These are phyloP conservation scores for Crotophaga sulcirostris DNA, from an alignment of 2,113 vertebrate species.

Conservation along the genomic window DNA sequence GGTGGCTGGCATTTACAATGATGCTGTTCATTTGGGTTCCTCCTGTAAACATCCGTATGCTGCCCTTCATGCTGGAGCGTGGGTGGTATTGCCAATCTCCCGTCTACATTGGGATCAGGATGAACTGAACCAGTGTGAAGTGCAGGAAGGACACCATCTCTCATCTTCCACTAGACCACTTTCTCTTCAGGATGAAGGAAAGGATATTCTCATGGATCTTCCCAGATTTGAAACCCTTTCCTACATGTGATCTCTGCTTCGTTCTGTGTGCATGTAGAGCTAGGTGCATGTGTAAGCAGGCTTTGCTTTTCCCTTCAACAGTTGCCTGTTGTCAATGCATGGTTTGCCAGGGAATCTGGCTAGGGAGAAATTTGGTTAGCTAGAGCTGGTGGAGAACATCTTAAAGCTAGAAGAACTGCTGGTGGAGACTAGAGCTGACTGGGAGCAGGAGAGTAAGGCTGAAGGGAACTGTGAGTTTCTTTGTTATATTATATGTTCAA, in stretches of 20 bases:
- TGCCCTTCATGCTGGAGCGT: background rate
- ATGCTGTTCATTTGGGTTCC: slow-evolving; percentile 30
- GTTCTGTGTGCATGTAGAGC: background rate
- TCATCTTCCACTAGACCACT: background rate
- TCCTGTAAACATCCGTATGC: background rate
- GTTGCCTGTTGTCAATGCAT: background rate
- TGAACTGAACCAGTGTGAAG: background rate
- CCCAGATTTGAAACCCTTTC: background rate
- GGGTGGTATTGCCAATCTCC: background rate
- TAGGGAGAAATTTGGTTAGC: background rate
- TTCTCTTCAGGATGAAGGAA: background rate
- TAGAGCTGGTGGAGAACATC: background rate
- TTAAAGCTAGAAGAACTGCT: background rate
- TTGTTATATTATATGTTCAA: background rate
- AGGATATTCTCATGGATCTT: background rate
- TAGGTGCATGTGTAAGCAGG: background rate
- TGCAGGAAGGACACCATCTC: background rate
- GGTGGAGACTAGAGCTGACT: background rate
- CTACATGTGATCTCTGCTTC: background rate
- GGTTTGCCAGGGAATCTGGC: background rate
- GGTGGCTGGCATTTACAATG: slow-evolving; percentile 33
- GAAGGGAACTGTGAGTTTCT: background rate
- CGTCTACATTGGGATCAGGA: background rate
- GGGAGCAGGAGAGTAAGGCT: background rate
- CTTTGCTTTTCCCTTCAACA: background rate